phyloP scores from a whole-genome alignment of 2,113 vertebrate genomes.

The Peromyscus leucopus region DNA sequence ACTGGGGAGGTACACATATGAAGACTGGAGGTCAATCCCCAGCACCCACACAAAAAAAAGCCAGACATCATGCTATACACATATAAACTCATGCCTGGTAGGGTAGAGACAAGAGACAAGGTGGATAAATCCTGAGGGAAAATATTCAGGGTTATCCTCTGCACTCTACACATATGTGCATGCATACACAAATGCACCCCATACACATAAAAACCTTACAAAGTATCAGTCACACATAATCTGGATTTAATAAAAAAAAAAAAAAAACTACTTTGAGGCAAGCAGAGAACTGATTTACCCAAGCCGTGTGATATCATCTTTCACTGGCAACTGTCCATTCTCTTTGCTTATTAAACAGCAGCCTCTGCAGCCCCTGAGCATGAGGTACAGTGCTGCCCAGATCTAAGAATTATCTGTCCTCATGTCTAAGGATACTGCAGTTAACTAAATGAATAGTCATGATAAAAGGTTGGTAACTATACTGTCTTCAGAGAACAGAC shows the following conservation, averaged over 20 bases:
- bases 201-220: background rate
- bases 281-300: background rate
- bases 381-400: background rate
- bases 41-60: background rate
- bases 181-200: background rate
- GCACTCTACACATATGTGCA: no score
- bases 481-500: background rate
- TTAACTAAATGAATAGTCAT: background rate
- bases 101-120: background rate
- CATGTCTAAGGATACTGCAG: background rate
- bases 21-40: background rate
- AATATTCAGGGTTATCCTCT: background rate
- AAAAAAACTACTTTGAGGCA: background rate
- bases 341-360: background rate
- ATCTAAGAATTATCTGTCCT: background rate
- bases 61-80: background rate
- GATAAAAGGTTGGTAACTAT: background rate
- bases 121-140: no score
- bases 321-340: background rate
- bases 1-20: no score
- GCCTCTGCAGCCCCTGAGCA: background rate
- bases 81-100: background rate
- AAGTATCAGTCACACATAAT: background rate
- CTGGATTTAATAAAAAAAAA: background rate
- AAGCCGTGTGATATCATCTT: background rate